Conservation (phyloP, 2,113 vertebrate species). For the Ibidorhyncha struthersii region DNA sequence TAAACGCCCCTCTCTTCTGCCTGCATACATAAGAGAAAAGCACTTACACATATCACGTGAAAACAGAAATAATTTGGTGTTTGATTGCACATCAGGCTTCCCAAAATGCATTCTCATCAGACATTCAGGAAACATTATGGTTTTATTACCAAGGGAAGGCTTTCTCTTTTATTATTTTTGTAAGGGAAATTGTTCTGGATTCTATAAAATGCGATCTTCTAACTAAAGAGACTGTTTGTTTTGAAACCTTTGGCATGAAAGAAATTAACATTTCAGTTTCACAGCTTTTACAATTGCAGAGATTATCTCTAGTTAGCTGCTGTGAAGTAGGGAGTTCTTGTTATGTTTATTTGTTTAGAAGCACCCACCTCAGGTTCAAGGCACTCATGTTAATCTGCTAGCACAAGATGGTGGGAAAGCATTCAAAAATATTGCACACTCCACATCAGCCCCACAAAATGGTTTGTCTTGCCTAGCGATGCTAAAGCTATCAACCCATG, state of each 20-base stretch:
- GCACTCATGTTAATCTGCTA: neutral
- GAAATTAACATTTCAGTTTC: constrained; percentile 26
- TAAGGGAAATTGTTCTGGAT: neutral
- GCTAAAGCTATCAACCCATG: neutral
- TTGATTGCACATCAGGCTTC: constrained; percentile 32
- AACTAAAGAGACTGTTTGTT: constrained; percentile 4
- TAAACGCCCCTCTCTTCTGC: neutral
- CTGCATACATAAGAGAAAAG: neutral
- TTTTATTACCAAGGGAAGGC: constrained; percentile 31
- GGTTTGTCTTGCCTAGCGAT: neutral
- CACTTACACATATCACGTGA: neutral
- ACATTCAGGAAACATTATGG: neutral
- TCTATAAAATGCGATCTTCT: constrained; percentile 2
- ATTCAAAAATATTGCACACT: neutral
- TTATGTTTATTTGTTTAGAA: neutral
- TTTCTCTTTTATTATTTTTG: constrained; percentile 38
- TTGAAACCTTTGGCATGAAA: constrained; percentile 10
- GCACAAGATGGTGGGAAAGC: neutral
- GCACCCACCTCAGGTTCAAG: neutral
- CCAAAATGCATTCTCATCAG: constrained; percentile 15
- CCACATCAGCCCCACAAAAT: neutral
- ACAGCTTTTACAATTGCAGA: neutral
- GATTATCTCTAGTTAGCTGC: neutral
- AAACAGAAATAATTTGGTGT: constrained; percentile 32
- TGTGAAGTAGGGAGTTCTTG: neutral